Evolutionary conservation across 2,113 vertebrate genomes (phyloP), one percentile per base, ranked within the genome.

Genomic region (Ifrita kowaldi): DNA sequence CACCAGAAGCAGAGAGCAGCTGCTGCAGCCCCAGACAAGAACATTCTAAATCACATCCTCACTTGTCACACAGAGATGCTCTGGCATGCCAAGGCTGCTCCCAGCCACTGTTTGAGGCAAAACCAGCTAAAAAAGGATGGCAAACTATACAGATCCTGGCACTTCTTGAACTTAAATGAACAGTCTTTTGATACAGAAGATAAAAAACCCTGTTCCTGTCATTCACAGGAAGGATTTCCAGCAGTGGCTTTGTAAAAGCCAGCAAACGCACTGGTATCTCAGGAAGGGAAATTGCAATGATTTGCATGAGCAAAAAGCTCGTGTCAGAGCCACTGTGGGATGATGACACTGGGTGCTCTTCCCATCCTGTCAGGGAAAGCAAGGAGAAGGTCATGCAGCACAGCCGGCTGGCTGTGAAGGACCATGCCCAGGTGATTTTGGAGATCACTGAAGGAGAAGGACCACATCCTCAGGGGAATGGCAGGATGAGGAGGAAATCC

Each of bases 1-100:
- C 73, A 94, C 27, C 88, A 95, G 88, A 69, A 90, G 37, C 11
- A 32, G 77, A 93, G 92, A 96, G 79, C 49, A 93, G 82, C 81
- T 90, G 81, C 70, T 13, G 27, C 49, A 14, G 11, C 32, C 71
- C 26, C 73, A 60, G 57, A 71, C 1, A 3, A 87, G 17, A 33
- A 73, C 1, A 6, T 69, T 89, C 78, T 62, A 73, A 87, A 90
- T 86, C 30, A 47, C 82, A 75, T 44, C 65, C 81, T 89, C 60
- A 32, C 46, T 41, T 52, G 55, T 77, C 81, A 89, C 1, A 22
- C 44, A 73, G 69, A 15, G 59, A 78, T 56, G 37, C 33, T 89
- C 73, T 80, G 50, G 41, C 60, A 81, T 3, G 78, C 78, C 87
- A 91, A 87, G 47, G 60, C 82, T 91, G 90, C 73, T 96, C 77